These are phyloP conservation scores for Globia sparganii DNA, from an alignment of 2,888 invertebrate genomes.

Conservation along the genomic window DNA sequence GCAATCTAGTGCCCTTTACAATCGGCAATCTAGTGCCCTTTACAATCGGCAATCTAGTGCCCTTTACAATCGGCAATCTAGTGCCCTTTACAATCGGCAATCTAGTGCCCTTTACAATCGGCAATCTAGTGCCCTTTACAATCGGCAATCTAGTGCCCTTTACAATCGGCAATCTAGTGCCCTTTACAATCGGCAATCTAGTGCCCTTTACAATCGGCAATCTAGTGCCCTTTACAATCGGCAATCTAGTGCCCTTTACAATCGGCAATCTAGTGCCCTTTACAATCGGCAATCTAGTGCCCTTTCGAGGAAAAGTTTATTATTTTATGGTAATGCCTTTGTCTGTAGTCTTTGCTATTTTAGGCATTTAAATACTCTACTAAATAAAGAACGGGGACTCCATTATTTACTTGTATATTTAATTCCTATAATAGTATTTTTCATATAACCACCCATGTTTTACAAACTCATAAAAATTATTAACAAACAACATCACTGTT, in stretches of 20 bases:
- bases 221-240: too few relatives aligned
- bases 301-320: neutral
- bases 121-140: too few relatives aligned
- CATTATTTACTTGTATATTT: neutral
- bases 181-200: neutral
- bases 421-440: neutral
- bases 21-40: too few relatives aligned
- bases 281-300: neutral
- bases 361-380: neutral
- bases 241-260: too few relatives aligned
- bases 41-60: too few relatives aligned
- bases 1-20: too few relatives aligned
- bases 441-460: neutral
- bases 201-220: neutral
- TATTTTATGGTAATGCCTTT: constrained; percentile 9
- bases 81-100: neutral
- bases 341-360: constrained; percentile 10
- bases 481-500: neutral
- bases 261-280: too few relatives aligned
- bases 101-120: too few relatives aligned
- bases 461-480: neutral
- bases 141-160: too few relatives aligned
- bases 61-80: neutral
- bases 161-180: too few relatives aligned
- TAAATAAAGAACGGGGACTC: neutral